Evolutionary conservation across 2,797 vertebrate species (phyloP).

Genomic region (Catostomus latipinnis): DNA sequence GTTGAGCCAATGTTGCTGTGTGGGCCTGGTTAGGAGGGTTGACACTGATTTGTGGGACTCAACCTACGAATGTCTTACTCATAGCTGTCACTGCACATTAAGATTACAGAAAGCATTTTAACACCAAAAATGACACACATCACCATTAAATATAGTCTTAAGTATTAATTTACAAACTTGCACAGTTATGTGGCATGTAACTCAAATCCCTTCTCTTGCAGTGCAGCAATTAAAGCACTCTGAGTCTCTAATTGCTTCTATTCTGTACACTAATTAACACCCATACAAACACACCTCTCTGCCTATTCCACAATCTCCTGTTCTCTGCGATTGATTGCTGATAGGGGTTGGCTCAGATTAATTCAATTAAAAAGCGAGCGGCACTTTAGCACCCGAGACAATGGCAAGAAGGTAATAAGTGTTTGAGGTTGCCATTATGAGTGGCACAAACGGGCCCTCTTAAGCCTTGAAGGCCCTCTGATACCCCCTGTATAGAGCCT

Average conservation of each 20-base stretch:
- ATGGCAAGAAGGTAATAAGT: slow-evolving; percentile 84
- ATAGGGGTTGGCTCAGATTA: slow-evolving; percentile 89
- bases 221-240: slow-evolving; percentile 16
- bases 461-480: slow-evolving; percentile 36
- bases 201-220: background rate
- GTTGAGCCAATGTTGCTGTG: no score
- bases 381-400: slow-evolving; percentile 88
- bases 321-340: slow-evolving; percentile 85
- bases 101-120: background rate
- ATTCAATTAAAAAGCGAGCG: slow-evolving; percentile 87
- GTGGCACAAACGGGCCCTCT: slow-evolving; percentile 40
- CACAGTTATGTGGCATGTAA: background rate
- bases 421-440: slow-evolving; percentile 69
- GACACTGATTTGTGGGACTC: no score
- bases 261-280: slow-evolving; percentile 50
- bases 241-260: slow-evolving; percentile 21
- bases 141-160: no score
- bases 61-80: background rate
- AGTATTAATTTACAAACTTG: no score
- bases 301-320: slow-evolving; percentile 71
- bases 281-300: slow-evolving; percentile 48
- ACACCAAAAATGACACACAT: background rate
- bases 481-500: slow-evolving; percentile 43
- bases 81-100: background rate
- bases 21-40: no score